phyloP scores from a whole-genome alignment of 2,113 vertebrate genomes.

The Brienomyrus longianalis region DNA sequence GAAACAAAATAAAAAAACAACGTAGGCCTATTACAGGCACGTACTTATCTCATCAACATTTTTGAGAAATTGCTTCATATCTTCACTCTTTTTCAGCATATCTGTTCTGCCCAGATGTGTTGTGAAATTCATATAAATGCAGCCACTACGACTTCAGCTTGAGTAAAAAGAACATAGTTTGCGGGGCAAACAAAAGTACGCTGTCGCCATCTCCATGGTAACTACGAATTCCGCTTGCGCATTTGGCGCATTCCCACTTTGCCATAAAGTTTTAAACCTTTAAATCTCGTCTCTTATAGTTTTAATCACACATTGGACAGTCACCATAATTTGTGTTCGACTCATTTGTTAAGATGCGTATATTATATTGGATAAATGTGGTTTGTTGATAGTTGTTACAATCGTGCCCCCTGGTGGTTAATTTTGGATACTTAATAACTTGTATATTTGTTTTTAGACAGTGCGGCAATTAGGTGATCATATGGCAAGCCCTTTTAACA shows the following conservation, averaged over 20 bases:
- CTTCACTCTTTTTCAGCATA: constrained; percentile 34
- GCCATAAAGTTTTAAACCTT: neutral
- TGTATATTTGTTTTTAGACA: neutral
- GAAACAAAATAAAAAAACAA: neutral
- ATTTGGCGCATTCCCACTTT: neutral
- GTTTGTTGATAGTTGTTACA: neutral
- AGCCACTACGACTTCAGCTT: neutral
- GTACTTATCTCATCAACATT: constrained; percentile 61
- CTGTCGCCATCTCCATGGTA: constrained; percentile 33
- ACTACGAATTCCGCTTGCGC: constrained; percentile 22
- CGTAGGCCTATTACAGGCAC: constrained; percentile 26
- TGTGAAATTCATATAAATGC: neutral
- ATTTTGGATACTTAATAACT: neutral
- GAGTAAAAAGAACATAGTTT: neutral
- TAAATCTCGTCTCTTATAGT: neutral
- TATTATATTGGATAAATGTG: neutral
- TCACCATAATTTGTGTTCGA: neutral
- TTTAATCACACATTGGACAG: neutral
- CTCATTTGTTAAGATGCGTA: neutral
- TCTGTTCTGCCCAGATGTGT: neutral
- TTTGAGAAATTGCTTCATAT: constrained; percentile 52
- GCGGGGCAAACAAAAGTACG: neutral
- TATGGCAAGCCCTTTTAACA: too few relatives aligned
- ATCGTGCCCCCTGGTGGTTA: constrained; percentile 43
- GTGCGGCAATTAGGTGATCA: neutral